phyloP scores from a whole-genome alignment of 2,797 vertebrate genomes.

The Delichon dasypus region DNA sequence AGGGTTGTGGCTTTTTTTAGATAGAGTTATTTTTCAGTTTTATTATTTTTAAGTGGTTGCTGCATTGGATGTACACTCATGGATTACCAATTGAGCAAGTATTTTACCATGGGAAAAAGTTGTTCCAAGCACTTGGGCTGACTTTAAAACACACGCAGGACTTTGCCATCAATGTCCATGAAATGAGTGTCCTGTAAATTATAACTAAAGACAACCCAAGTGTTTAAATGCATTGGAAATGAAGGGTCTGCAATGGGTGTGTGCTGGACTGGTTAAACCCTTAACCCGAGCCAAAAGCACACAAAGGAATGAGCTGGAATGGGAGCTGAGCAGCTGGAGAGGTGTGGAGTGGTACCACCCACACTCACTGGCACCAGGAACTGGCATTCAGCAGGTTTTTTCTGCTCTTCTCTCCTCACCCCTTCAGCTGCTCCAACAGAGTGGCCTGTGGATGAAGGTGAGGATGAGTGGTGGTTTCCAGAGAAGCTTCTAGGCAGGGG shows the following conservation, averaged over 20 bases:
- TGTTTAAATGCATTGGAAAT: not conserved
- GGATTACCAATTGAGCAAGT: not conserved
- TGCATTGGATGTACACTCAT: not conserved
- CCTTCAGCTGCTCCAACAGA: not conserved
- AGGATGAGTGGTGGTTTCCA: not conserved
- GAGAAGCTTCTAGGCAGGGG: not conserved
- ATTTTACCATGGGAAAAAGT: not conserved
- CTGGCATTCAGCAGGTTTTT: not conserved
- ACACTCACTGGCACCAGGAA: not conserved
- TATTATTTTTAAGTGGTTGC: not conserved
- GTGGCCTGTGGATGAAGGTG: not conserved
- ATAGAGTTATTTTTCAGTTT: not conserved
- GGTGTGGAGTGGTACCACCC: not conserved
- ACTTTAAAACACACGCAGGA: not conserved
- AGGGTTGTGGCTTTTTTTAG: not conserved
- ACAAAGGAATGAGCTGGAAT: not conserved
- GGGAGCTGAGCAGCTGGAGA: not conserved
- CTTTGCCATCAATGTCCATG: not conserved
- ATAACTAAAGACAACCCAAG: not conserved
- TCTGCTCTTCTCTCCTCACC: not conserved
- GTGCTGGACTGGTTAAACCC: not conserved
- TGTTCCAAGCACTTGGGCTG: not conserved
- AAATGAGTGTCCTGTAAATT: not conserved
- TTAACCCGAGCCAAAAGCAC: not conserved
- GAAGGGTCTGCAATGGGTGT: not conserved